A percentile compares a stretch with the other conserved stretches of the same genome.
phyloP scores from a whole-genome alignment of 2,113 vertebrate genomes.

The Megaleporinus macrocephalus region DNA sequence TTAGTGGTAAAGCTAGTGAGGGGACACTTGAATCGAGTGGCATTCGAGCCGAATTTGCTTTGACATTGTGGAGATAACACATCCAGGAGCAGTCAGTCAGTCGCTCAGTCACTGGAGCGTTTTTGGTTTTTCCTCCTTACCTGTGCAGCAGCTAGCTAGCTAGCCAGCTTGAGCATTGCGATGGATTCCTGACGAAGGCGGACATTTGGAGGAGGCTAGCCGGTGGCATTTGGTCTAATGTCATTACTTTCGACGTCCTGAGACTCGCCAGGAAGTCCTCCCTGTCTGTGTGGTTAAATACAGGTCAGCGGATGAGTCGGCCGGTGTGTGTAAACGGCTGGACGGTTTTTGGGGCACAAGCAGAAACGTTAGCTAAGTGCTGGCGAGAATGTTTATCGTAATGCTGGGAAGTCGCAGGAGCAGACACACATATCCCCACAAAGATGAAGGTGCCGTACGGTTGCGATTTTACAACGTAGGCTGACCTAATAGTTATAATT shows the following conservation, averaged over 20 bases:
- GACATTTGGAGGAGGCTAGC: neutral
- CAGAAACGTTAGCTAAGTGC: neutral
- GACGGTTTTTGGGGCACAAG: neutral
- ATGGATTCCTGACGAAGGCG: neutral
- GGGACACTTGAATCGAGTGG: neutral
- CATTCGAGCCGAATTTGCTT: neutral
- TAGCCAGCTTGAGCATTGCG: slow-evolving; percentile 32
- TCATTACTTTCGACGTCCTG: slow-evolving; percentile 1
- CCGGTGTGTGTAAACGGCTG: neutral
- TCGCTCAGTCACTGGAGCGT: neutral
- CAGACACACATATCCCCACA: neutral
- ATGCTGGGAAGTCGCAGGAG: neutral
- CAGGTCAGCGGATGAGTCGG: neutral
- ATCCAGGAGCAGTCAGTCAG: neutral
- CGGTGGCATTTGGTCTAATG: neutral
- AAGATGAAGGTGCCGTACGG: neutral
- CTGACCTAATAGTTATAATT: too few relatives aligned
- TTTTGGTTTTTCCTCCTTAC: neutral
- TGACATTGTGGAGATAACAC: neutral
- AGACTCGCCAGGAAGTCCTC: neutral
- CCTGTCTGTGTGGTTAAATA: neutral
- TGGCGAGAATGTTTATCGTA: neutral
- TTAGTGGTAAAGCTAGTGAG: slow-evolving; percentile 51
- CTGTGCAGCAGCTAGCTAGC: neutral
- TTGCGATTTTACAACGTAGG: too few relatives aligned